Conservation (phyloP, 1,140 invertebrate species). For the Dryas iulia region DNA sequence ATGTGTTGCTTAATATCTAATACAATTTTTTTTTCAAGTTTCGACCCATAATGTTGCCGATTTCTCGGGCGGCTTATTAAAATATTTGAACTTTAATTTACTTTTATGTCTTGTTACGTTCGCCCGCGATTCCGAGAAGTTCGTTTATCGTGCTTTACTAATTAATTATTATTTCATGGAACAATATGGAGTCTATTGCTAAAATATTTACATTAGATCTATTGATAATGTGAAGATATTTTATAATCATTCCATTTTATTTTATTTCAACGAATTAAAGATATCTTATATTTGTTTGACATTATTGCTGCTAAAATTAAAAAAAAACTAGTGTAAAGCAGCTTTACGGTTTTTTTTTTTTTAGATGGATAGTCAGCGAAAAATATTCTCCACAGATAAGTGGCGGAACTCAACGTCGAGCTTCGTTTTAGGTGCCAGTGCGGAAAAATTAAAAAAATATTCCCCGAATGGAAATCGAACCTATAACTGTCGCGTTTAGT, state of each 20-base stretch:
- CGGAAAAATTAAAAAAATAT: too few species aligned
- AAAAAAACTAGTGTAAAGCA: too few species aligned
- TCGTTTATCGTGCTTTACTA: not conserved
- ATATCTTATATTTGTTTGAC: not conserved
- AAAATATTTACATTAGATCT: not conserved
- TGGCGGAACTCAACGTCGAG: too few species aligned
- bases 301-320: too few species aligned
- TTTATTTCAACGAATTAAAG: not conserved
- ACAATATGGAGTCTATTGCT: not conserved
- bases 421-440: too few species aligned
- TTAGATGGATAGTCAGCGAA: too few species aligned
- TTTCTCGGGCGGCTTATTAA: constrained; percentile 24
- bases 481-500: too few species aligned
- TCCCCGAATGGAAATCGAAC: too few species aligned
- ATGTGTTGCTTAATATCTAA: constrained; percentile 52
- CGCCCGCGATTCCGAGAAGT: not conserved
- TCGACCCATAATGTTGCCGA: constrained; percentile 30
- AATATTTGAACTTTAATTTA: constrained; percentile 23
- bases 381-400: too few species aligned
- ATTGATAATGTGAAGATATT: not conserved
- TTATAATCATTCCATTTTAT: not conserved
- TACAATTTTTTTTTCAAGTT: constrained; percentile 47
- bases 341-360: too few species aligned
- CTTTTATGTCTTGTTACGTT: not conserved
- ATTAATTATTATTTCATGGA: constrained; percentile 2